Evolutionary conservation across 1,140 invertebrate genomes (phyloP).

Genomic region (Drosophila sp.): DNA sequence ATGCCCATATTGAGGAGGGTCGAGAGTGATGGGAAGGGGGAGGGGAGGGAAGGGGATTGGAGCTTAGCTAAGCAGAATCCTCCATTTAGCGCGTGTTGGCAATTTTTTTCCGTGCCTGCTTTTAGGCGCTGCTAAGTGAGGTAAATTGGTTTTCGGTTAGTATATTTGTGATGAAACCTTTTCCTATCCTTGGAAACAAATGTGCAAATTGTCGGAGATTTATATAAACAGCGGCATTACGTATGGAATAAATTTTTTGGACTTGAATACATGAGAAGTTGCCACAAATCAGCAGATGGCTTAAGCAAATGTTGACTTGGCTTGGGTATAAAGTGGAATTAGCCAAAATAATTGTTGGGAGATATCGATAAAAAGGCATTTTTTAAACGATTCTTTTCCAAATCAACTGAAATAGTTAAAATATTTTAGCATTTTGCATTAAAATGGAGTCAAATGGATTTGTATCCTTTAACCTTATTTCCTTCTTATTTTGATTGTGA

Average conservation of each 20-base stretch:
- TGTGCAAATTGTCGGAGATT: constrained; percentile 23
- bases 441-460: too few relatives aligned
- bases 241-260: constrained; percentile 3
- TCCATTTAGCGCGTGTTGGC: constrained; percentile 38
- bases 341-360: too few relatives aligned
- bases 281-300: not conserved
- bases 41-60: not conserved
- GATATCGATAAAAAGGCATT: too few relatives aligned
- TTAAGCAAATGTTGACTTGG: not conserved
- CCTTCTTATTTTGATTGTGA: too few relatives aligned
- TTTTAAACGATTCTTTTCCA: too few relatives aligned
- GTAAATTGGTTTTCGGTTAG: constrained; percentile 29
- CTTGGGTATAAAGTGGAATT: too few relatives aligned
- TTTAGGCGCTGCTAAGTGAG: constrained; percentile 38
- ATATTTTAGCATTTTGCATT: too few relatives aligned
- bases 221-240: constrained; percentile 10
- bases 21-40: not conserved
- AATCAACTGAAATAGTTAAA: too few relatives aligned
- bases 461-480: too few relatives aligned
- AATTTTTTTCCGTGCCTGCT: constrained; percentile 30
- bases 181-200: constrained; percentile 10
- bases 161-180: constrained; percentile 27
- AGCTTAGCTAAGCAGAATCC: constrained; percentile 3
- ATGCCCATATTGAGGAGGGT: constrained; percentile 40
- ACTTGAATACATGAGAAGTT: not conserved